phyloP scores from a whole-genome alignment of 2,113 vertebrate genomes.

The Drymodes brunneopygia region DNA sequence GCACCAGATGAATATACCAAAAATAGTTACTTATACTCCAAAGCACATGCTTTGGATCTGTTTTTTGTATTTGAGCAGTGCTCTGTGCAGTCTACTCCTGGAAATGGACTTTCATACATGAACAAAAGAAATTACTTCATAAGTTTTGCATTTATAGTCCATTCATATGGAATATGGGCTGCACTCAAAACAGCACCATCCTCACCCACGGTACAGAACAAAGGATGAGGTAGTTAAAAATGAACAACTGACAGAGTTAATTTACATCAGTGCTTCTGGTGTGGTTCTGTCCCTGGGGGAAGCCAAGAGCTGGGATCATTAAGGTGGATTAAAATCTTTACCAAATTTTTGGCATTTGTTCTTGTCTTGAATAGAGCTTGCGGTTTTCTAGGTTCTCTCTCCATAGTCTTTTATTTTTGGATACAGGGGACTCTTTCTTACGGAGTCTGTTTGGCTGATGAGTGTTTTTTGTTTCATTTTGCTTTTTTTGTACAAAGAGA shows the following conservation, averaged over 20 bases:
- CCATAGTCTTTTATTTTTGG: neutral
- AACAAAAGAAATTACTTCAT: neutral
- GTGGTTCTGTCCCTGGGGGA: neutral
- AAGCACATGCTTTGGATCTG: neutral
- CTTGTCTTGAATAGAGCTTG: neutral
- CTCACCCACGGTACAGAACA: neutral
- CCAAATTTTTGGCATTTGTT: neutral
- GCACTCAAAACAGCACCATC: neutral
- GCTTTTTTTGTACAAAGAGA: neutral
- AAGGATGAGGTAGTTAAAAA: slow-evolving; percentile 47
- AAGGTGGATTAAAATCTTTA: slow-evolving; percentile 16
- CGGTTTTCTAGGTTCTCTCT: neutral
- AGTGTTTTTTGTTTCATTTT: neutral
- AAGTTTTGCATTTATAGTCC: neutral
- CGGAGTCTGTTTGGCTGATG: neutral
- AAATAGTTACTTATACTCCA: neutral
- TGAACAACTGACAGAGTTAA: slow-evolving; percentile 40
- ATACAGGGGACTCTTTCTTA: neutral
- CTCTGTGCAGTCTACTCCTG: neutral
- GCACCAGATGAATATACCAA: neutral
- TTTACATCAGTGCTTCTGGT: neutral
- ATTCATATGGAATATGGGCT: neutral
- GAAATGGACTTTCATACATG: neutral
- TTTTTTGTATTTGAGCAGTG: neutral
- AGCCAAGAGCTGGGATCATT: neutral